A percentile compares a stretch with the other conserved stretches of the same genome.
Conservation (phyloP, 2,888 invertebrate species). For the Epinotia nisella region DNA sequence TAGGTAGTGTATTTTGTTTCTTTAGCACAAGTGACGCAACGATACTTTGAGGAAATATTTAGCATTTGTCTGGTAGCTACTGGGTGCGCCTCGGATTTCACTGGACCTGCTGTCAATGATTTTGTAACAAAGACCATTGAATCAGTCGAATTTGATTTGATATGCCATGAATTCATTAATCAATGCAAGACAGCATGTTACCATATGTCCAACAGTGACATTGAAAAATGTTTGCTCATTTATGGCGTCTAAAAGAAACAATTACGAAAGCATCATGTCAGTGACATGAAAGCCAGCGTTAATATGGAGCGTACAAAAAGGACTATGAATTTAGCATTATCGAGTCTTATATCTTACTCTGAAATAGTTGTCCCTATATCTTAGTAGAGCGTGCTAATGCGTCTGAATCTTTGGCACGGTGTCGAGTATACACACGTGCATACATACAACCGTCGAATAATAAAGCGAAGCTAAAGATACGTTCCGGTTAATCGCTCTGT, state of each 20-base stretch:
- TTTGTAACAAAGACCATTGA: constrained; percentile 47
- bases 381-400: constrained; percentile 60
- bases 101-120: constrained; percentile 50
- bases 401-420: constrained; percentile 66
- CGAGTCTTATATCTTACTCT: constrained; percentile 50
- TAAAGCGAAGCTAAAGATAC: constrained; percentile 57
- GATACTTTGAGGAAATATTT: constrained; percentile 51
- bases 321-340: constrained; percentile 45
- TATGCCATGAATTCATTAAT: constrained; percentile 18
- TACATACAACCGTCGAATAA: constrained; percentile 59
- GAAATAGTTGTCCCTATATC: constrained; percentile 65
- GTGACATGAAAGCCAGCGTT: not conserved
- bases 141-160: not conserved
- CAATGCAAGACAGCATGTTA: not conserved
- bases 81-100: constrained; percentile 47
- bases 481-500: constrained; percentile 68
- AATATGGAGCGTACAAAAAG: constrained; percentile 5
- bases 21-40: constrained; percentile 56
- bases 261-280: not conserved
- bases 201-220: not conserved
- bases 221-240: constrained; percentile 8
- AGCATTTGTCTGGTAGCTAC: constrained; percentile 52
- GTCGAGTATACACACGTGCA: constrained; percentile 55
- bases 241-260: not conserved
- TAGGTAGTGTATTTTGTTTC: constrained; percentile 47